Percentiles rank a stretch among this genome's conserved stretches.
phyloP scores from a whole-genome alignment of 2,888 invertebrate species.

The Ichneumoninae sp. region DNA sequence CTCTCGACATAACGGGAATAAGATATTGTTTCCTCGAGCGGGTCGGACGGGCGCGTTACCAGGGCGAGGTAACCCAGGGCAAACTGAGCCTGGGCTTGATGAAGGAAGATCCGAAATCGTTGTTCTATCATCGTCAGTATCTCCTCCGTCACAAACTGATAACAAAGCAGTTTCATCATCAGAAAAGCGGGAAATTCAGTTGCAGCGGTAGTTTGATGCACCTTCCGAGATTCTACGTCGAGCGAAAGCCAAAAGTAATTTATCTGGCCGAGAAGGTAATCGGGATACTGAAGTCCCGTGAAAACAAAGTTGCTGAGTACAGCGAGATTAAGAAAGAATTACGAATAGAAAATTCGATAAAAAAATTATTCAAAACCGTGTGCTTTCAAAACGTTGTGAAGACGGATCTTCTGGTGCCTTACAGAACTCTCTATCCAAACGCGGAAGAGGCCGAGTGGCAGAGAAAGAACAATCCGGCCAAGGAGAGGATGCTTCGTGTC shows the following conservation, averaged over 20 bases:
- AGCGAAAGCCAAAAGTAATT: conserved; percentile 86
- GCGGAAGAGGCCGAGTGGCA: conserved; percentile 85
- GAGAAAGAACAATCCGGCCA: conserved; percentile 82
- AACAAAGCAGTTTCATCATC: conserved; percentile 87
- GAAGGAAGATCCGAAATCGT: conserved; percentile 87
- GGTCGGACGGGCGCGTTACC: conserved; percentile 89
- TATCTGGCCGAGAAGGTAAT: conserved; percentile 86
- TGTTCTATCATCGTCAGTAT: conserved; percentile 88
- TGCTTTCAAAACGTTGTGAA: conserved; percentile 86
- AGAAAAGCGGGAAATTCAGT: conserved; percentile 84
- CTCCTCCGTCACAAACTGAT: conserved; percentile 87
- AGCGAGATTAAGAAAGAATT: conserved; percentile 85
- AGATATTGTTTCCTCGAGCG: conserved; percentile 91
- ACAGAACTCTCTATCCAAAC: conserved; percentile 86
- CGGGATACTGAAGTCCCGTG: conserved; percentile 85
- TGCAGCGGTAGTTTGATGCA: conserved; percentile 86
- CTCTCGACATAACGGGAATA: conserved; percentile 85
- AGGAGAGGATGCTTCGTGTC: conserved; percentile 85
- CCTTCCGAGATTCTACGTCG: conserved; percentile 87
- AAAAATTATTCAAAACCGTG: conserved; percentile 85
- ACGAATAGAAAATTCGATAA: conserved; percentile 83
- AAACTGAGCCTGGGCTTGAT: conserved; percentile 85
- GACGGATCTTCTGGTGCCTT: conserved; percentile 85
- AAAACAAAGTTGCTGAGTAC: conserved; percentile 85
- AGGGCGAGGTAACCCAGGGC: conserved; percentile 90